Conservation (phyloP, 1,140 invertebrate genomes). For the Drosophila pseudoananassae region DNA sequence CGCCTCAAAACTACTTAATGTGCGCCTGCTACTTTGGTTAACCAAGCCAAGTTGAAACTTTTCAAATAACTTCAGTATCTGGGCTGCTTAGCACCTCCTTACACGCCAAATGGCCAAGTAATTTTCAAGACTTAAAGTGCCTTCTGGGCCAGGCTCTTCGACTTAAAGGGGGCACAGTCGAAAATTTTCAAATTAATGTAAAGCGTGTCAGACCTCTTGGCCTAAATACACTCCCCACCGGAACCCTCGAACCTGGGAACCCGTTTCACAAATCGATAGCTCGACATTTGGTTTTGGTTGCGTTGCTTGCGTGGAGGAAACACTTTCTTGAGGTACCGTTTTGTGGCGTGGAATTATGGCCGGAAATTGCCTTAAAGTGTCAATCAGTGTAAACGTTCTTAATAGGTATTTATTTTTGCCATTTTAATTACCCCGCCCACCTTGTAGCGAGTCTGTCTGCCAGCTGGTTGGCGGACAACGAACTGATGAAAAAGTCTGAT, state of each 20-base stretch:
- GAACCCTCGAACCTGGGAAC: background rate
- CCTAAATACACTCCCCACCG: constrained; percentile 20
- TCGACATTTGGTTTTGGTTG: constrained; percentile 51
- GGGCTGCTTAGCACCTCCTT: constrained; percentile 22
- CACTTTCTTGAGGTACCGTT: constrained; percentile 47
- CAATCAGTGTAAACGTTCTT: constrained; percentile 56
- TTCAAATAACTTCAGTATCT: constrained; percentile 9
- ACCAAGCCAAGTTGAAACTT: constrained; percentile 2
- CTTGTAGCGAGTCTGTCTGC: constrained; percentile 1
- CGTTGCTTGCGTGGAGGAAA: constrained; percentile 23
- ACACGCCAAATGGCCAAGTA: constrained; percentile 5
- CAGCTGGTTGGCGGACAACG: constrained; percentile 27
- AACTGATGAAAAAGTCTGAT: constrained; percentile 40
- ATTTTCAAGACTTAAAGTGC: constrained; percentile 25
- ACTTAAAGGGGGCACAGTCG: constrained; percentile 25
- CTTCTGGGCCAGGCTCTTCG: background rate
- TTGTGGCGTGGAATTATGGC: constrained; percentile 56
- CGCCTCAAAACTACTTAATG: background rate
- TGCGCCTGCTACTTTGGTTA: constrained; percentile 2
- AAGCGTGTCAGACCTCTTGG: constrained; percentile 38
- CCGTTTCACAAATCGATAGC: constrained; percentile 44
- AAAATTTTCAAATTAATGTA: constrained; percentile 43
- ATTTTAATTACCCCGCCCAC: constrained; percentile 56
- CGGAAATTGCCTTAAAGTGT: constrained; percentile 61
- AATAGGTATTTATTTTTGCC: constrained; percentile 63